These are phyloP conservation scores for Chrysolina haemoptera DNA, from an alignment of 2,888 invertebrate genomes.

Conservation along the genomic window DNA sequence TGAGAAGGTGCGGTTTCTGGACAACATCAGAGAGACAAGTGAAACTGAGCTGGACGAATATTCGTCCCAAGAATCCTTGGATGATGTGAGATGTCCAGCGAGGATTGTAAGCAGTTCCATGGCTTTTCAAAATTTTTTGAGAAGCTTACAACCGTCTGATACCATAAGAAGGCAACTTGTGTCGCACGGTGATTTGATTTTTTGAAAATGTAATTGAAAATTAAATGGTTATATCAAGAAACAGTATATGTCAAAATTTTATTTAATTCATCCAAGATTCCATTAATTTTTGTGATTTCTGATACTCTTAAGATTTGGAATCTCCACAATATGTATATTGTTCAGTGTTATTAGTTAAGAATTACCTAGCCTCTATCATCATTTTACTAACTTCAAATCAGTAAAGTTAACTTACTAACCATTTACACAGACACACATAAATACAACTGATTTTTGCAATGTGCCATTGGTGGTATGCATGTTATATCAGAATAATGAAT, in stretches of 20 bases:
- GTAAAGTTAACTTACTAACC: too few species aligned
- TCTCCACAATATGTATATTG: too few species aligned
- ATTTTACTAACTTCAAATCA: too few species aligned
- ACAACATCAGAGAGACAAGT: conserved; percentile 47
- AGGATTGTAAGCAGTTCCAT: conserved; percentile 62
- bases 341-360: too few species aligned
- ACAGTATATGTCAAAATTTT: background rate
- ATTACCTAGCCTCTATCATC: too few species aligned
- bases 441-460: too few species aligned
- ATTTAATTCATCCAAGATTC: too few species aligned
- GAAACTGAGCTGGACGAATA: conserved; percentile 46
- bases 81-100: conserved; percentile 48
- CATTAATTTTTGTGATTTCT: too few species aligned
- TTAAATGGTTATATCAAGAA: background rate
- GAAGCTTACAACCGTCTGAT: conserved; percentile 45
- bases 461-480: too few species aligned
- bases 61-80: conserved; percentile 47
- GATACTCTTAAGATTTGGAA: too few species aligned
- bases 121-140: conserved; percentile 63
- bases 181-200: conserved; percentile 40
- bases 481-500: too few species aligned
- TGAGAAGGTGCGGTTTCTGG: conserved; percentile 53
- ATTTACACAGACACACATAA: too few species aligned
- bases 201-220: conserved; percentile 27
- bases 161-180: conserved; percentile 34